Base-by-base conservation (phyloP, 2,888 invertebrate species). In the Bellardia pandia region DNA sequence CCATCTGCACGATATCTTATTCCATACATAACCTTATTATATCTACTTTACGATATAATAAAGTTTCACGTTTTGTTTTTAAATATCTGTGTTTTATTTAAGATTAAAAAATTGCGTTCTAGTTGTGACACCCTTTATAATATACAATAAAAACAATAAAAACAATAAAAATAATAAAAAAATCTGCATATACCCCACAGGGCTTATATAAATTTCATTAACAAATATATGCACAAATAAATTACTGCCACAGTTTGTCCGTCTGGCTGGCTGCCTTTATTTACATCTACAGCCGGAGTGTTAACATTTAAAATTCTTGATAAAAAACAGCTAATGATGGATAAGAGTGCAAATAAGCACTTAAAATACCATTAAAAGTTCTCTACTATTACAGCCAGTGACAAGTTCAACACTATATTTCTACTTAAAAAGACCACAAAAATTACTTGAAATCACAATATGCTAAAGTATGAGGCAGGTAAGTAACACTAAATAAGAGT, bases 281-380 rank as follows among this genome's bases (percentile, higher is more conserved):
- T 23, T 13, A 9, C 7, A 45, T 30, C 2, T 48, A 68, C 5
- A 2, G 16, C 2, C 23, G 33, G 53, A 51, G 53, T 72, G 51
- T 66, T 53, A 33, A 56, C 5, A 51, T 33, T 68, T 30, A 56
- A 51, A 58, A 58, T 58, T 30, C 42, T 33, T 68, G 77, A 78
- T 68, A 78, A 78, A 66, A 68, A 40, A 23, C 53, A 40, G 40
- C 66, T 76, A 76, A 64, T 76, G 53, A 51, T 66, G 42, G 53
- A 64, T 66, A 40, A 66, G 56, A 53, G 53, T 66, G 66, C 66
- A 76, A 76, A 53, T 76, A 62, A 75, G 48, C 75, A 64, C 23
- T 40, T 62, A 66, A 66, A 76, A 33, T 64, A 53, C 66, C 37
- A 75, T 60, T 9, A 75, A 58, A 14, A 42, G 58, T 16, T 4